Evolutionary conservation across 2,113 vertebrate genomes (phyloP), one percentile per base, ranked within the genome.

Genomic region (Callospermophilus lateralis): DNA sequence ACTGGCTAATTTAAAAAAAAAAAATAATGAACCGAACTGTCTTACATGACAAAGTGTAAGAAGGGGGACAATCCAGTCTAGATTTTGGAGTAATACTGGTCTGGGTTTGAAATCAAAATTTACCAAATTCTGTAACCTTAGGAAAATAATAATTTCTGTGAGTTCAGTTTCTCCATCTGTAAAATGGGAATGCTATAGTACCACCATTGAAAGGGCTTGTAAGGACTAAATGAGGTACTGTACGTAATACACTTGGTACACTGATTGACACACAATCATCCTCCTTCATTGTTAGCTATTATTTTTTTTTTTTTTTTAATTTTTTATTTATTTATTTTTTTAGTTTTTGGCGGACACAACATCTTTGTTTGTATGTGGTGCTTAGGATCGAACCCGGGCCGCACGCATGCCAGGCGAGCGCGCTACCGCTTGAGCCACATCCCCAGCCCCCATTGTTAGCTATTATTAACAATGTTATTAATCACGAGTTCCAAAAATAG

Each of bases 81-180:
- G 85, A 89, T 61, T 65, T 90, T 87, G 70, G 58, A 85, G 22
- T 92, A 58, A 61, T 48, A 81, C 24, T 72, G 17, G 51, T 9
- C 19, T 45, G 39, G 12, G 17, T 58, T 68, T 81, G 53, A 85
- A 79, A 74, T 30, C 55, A 48, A 93, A 58, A 51, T 74, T 19
- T 89, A 91, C 30, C 17, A 58, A 85, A 16, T 51, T 42, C 24
- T 55, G 51, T 53, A 61, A 67, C 15, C 53, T 93, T 53, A 78
- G 55, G 45, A 30, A 92, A 73, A 73, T 28, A 51, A n/a, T 17
- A 22, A 68, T 34, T 88, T 95, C 67, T 90, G 39, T 95, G 90
- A 78, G 55, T 19, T 89, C 61, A 74, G 68, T 61, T 17, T 81
- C 37, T 24, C 85, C 28, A 8, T 26, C 48, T 81, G 24, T 91